Percentiles rank a stretch among this genome's conserved stretches.
phyloP scores from a whole-genome alignment of 2,113 vertebrate genomes.

The Microtus oregoni region DNA sequence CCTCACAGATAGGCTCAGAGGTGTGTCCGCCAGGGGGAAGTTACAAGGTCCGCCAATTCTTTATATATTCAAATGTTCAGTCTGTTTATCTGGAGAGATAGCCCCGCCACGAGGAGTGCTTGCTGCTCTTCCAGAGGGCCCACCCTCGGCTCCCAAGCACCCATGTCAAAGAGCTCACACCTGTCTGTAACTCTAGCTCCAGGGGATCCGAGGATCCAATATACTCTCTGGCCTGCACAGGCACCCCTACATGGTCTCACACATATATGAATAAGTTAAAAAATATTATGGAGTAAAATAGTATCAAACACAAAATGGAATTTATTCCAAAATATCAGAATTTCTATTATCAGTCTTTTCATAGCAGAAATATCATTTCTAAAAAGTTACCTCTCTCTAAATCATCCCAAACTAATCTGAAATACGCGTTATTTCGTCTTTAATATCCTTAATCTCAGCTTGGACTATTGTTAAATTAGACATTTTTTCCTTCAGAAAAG shows the following conservation, averaged over 20 bases:
- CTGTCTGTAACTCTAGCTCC: neutral
- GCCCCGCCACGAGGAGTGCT: neutral
- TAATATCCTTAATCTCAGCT: conserved; percentile 85
- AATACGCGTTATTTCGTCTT: conserved; percentile 86
- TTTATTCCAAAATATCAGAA: conserved; percentile 54
- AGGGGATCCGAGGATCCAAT: neutral
- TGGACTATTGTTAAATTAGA: conserved; percentile 87
- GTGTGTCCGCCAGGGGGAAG: neutral
- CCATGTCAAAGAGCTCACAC: neutral
- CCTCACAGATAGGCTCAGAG: neutral
- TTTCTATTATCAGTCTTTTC: conserved; percentile 50
- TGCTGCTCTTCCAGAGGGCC: too few relatives aligned
- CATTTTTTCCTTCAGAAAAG: conserved; percentile 90
- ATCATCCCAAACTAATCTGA: conserved; percentile 75
- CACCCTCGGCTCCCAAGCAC: neutral
- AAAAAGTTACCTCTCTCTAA: conserved; percentile 32
- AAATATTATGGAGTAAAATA: neutral
- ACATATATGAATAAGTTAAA: neutral
- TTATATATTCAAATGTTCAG: conserved; percentile 38
- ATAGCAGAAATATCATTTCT: neutral
- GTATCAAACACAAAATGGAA: conserved; percentile 56
- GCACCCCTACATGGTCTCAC: neutral
- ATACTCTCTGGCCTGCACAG: neutral
- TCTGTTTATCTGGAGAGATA: conserved; percentile 15
- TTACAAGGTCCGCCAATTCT: conserved; percentile 23